phyloP scores from a whole-genome alignment of 2,888 invertebrate species.

The Ichneumoninae sp. region DNA sequence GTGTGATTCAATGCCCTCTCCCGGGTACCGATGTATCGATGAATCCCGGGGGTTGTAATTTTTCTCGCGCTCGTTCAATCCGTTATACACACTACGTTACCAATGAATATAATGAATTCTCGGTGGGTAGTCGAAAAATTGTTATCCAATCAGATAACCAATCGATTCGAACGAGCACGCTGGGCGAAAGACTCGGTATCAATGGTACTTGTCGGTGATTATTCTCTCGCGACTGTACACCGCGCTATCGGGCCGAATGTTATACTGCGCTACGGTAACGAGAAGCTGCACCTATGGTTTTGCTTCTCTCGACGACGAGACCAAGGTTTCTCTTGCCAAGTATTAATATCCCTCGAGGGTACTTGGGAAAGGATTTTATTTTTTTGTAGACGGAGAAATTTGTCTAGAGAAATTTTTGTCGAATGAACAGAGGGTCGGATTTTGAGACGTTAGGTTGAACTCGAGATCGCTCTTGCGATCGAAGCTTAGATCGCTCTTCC shows the following conservation, averaged over 20 bases:
- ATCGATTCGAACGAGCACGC: slow-evolving; percentile 53
- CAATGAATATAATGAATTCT: slow-evolving; percentile 60
- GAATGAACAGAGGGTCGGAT: too few species aligned
- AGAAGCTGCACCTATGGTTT: slow-evolving; percentile 15
- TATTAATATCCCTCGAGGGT: neutral
- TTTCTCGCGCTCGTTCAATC: slow-evolving; percentile 47
- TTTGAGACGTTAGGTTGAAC: too few species aligned
- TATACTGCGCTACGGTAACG: slow-evolving; percentile 3
- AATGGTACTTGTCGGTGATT: slow-evolving; percentile 29
- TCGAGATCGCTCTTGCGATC: too few species aligned
- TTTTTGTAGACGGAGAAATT: neutral
- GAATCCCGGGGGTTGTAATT: slow-evolving; percentile 51
- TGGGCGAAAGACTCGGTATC: slow-evolving; percentile 50
- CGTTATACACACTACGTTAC: slow-evolving; percentile 18
- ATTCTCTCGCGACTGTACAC: slow-evolving; percentile 21
- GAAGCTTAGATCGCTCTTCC: too few species aligned
- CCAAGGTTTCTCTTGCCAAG: neutral
- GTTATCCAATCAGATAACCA: slow-evolving; percentile 61
- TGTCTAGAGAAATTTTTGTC: neutral
- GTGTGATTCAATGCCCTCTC: slow-evolving; percentile 42
- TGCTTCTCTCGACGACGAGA: neutral
- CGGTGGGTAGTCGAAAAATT: slow-evolving; percentile 57
- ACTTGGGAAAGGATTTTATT: neutral
- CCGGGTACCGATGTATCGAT: slow-evolving; percentile 52
- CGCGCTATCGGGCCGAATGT: slow-evolving; percentile 12